Evolutionary conservation across 2,888 invertebrate species (phyloP), one percentile per base, ranked within the genome.

Genomic region (Uloborus plumipes): DNA sequence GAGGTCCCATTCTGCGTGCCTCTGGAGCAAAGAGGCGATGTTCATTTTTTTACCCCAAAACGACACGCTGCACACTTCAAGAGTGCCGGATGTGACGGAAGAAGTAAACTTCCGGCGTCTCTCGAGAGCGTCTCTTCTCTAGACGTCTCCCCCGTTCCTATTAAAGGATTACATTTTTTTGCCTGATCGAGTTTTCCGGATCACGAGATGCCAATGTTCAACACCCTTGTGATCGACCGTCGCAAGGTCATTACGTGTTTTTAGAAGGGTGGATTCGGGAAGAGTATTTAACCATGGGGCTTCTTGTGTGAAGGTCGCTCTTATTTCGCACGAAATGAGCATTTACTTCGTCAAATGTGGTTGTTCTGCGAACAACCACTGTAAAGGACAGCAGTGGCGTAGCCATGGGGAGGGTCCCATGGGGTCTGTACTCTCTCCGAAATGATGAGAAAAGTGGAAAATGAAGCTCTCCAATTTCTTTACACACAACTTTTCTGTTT

Each of bases 181-280:
- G 72, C 66, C 31, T 79, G 79, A 66, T 79, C 78, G 78, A 78
- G 65, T 78, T 78, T 78, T 78, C 69, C 78, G 78, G 71, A 78
- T 78, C 78, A 71, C 20, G 62, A 70, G 77, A 59, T 49, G 39
- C 64, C 66, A 53, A 59, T 49, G 13, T 55, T 18, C 53, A n/a
- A 39, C 31, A 18, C 51, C 61, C 67, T 53, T 22, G 55, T 49
- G 59, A 39, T 55, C 62, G 76, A 70, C 69, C 65, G 58, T 6
- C 53, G 39, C 80, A 80, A 80, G 73, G 79, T 79, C 79, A 79
- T 72, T 77, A 76, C 61, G 50, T 67, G 49, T 50, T 22, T 55
- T 59, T 58, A 26, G 59, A 59, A 62, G 69, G 39, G 16, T 62
- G n/a, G n/a, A 39, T 39, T 39, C 39, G 39, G 39, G 9, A 39